Conservation (phyloP, 2,888 invertebrate genomes). For the Darwinula stevensoni region DNA sequence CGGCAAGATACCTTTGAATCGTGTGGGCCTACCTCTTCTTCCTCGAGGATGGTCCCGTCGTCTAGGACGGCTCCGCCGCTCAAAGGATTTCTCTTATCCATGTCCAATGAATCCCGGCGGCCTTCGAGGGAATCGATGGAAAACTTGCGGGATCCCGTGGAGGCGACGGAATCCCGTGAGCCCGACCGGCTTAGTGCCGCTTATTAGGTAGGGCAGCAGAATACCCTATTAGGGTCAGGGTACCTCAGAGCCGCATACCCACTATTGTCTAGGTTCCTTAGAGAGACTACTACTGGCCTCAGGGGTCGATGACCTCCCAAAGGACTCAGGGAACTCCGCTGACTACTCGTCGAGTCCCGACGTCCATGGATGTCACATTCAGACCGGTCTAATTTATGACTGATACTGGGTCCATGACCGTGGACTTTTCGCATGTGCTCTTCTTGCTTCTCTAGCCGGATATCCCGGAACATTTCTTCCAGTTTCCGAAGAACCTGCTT, state of each 20-base stretch:
- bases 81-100: not conserved
- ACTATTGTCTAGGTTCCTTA: too few relatives aligned
- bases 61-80: constrained; percentile 6
- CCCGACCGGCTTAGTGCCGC: too few relatives aligned
- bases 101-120: not conserved
- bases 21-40: constrained; percentile 7
- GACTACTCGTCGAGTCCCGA: too few relatives aligned
- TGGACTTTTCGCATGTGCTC: constrained; percentile 12
- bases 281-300: too few relatives aligned
- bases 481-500: constrained; percentile 14
- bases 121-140: constrained; percentile 6
- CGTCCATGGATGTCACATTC: not conserved
- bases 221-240: too few relatives aligned
- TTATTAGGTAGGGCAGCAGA: too few relatives aligned
- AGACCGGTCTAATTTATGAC: not conserved
- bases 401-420: too few relatives aligned
- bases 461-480: constrained; percentile 36
- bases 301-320: too few relatives aligned
- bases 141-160: constrained; percentile 6
- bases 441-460: constrained; percentile 19
- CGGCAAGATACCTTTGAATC: too few relatives aligned
- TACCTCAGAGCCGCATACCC: too few relatives aligned
- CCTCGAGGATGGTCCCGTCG: constrained; percentile 8
- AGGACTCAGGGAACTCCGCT: too few relatives aligned
- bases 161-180: not conserved